Percentiles rank a stretch among this genome's conserved stretches.
phyloP scores from a whole-genome alignment of 2,113 vertebrate genomes.

The Mirza zaza region DNA sequence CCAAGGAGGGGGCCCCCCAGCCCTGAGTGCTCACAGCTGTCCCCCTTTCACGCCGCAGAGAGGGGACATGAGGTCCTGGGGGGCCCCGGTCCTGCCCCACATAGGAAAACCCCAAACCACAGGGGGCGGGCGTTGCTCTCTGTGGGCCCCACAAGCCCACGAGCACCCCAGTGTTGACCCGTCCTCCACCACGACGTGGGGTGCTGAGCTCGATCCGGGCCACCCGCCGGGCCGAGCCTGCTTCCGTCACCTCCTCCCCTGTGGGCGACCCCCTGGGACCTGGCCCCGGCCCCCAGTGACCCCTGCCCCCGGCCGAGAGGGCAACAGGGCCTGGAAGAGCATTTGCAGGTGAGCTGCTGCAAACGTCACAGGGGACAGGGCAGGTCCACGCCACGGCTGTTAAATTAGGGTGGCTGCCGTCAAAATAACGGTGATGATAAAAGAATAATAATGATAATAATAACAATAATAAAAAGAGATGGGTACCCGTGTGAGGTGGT shows the following conservation, averaged over 20 bases:
- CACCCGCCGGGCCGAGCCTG: not conserved
- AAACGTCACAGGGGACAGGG: too few species aligned
- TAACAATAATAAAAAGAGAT: too few species aligned
- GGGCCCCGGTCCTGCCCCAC: accelerated
- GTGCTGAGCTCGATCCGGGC: accelerated
- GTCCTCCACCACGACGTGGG: accelerated
- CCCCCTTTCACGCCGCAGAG: accelerated
- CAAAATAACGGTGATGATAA: too few species aligned
- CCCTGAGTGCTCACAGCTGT: not conserved
- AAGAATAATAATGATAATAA: not conserved
- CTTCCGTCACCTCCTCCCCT: accelerated
- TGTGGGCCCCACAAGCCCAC: not conserved
- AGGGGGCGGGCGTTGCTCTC: not conserved
- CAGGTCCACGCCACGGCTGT: too few species aligned
- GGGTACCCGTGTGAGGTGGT: too few species aligned
- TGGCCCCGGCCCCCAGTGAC: too few species aligned
- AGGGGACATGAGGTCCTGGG: accelerated
- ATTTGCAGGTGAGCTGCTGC: too few species aligned
- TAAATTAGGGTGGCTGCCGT: too few species aligned
- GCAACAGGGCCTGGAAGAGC: too few species aligned
- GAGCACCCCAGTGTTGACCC: not conserved
- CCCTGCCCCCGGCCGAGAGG: too few species aligned
- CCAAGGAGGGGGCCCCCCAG: accelerated
- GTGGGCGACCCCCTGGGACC: not conserved
- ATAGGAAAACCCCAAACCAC: constrained; percentile 40